Conservation (phyloP, 2,888 invertebrate genomes). For the Odontomyia ornata region DNA sequence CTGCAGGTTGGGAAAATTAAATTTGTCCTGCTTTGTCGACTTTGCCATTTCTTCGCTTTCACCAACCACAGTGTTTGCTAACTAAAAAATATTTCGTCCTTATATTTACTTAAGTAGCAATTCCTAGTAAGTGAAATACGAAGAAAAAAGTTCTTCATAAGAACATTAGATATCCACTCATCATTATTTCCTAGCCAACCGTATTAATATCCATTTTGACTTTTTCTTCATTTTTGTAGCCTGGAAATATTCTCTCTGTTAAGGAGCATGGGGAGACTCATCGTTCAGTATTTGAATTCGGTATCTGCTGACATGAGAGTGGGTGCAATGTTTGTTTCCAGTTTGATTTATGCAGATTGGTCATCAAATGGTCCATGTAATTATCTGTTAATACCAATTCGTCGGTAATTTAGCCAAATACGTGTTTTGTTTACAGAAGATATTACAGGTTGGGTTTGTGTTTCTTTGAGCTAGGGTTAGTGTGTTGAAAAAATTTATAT, state of each 20-base stretch:
- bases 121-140: neutral
- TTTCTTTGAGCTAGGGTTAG: no score
- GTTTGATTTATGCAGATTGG: neutral
- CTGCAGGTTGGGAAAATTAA: slow-evolving; percentile 17
- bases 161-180: neutral
- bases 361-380: neutral
- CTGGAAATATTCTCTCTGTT: neutral
- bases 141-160: neutral
- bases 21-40: slow-evolving; percentile 1
- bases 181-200: neutral
- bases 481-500: no score
- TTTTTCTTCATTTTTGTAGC: neutral
- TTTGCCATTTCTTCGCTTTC: neutral
- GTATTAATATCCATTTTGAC: no score
- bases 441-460: no score
- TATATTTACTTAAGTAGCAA: neutral
- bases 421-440: no score
- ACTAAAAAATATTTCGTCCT: neutral
- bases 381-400: neutral
- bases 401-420: neutral
- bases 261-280: neutral
- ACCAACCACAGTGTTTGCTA: no score
- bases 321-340: neutral
- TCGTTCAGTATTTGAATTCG: neutral
- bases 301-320: neutral